Evolutionary conservation across 2,888 invertebrate species (phyloP), one percentile per base, ranked within the genome.

Genomic region (Troilus luridus): DNA sequence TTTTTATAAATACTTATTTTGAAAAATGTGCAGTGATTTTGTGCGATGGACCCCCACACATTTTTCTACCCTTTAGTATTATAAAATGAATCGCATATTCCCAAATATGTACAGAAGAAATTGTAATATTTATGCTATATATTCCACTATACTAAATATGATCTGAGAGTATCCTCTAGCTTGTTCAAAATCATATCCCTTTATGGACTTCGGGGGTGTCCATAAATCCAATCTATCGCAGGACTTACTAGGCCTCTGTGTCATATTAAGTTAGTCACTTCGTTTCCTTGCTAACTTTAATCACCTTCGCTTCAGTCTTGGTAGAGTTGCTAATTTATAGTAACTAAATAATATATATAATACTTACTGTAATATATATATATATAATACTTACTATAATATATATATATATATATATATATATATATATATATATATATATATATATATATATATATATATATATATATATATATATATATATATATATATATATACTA

Each of bases 191-290:
- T 77, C 27, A 41, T 77, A 41, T 41, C 72, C 41, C 72, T 27
- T 77, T 7, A 27, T 41, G 72, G 72, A 41, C 14, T 27, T 17
- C 1, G 41, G 17, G 1, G 11, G 10, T 7, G 17, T 41, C 72
- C 72, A 77, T 77, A 77, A 27, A 77, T 77, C 72, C 72, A 77
- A 77, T 77, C 72, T 41, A 41, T 41, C 72, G 17, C 14, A 27
- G 41, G 19, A 24, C 72, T 77, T 77, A 77, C 27, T 17, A 41
- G 41, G 41, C 27, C 72, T 19, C 17, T 77, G 0, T 19, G 72
- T 77, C 72, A 77, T 41, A 77, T 41, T 41, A 41, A 27, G 27
- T 77, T 77, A 77, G 72, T 77, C 72, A 41, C 72, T 19, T 77
- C 72, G 72, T 5, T 41, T 27, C 17, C 41, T 14, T 41, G 41